phyloP scores from a whole-genome alignment of 2,113 vertebrate genomes.

The Hassar affinis region DNA sequence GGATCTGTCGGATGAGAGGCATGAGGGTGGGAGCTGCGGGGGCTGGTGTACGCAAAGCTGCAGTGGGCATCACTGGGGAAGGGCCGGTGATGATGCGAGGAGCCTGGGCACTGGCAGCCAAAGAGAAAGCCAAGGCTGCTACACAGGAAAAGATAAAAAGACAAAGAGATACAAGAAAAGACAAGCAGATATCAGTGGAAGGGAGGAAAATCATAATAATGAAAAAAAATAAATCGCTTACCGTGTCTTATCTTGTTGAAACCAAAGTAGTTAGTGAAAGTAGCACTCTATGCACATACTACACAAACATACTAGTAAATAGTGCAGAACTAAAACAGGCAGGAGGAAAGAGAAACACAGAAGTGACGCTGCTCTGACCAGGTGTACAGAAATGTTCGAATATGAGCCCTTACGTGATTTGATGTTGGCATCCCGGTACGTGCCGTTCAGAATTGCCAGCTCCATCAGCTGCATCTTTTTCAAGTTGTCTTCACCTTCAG shows the following conservation, averaged over 20 bases:
- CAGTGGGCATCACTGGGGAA: slow-evolving; percentile 85
- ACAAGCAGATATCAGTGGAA: slow-evolving; percentile 10
- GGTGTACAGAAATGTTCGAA: slow-evolving; percentile 40
- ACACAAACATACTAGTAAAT: not conserved
- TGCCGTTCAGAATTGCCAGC: slow-evolving; percentile 97
- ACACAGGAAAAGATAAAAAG: slow-evolving; percentile 58
- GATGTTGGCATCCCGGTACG: slow-evolving; percentile 98
- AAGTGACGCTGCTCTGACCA: slow-evolving; percentile 24
- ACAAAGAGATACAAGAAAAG: slow-evolving; percentile 42
- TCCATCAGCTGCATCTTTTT: slow-evolving; percentile 99
- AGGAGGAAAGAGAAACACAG: slow-evolving; percentile 50
- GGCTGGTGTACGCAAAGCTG: slow-evolving; percentile 84
- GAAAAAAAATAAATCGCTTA: not conserved
- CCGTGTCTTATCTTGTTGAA: not conserved
- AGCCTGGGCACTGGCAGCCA: slow-evolving; percentile 91
- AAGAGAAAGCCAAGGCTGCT: slow-evolving; percentile 90
- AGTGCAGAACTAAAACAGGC: slow-evolving; percentile 50
- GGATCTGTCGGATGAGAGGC: slow-evolving; percentile 99
- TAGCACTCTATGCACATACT: not conserved
- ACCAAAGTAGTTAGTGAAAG: not conserved
- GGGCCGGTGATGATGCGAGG: slow-evolving; percentile 95
- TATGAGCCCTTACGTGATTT: slow-evolving; percentile 92
- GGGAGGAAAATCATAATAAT: not conserved
- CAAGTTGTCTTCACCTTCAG: slow-evolving; percentile 98
- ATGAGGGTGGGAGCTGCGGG: slow-evolving; percentile 92